A percentile compares a stretch with the other conserved stretches of the same genome.
These are phyloP conservation scores for Reticulitermes speratus DNA, from an alignment of 1,140 invertebrate species.

Conservation along the genomic window DNA sequence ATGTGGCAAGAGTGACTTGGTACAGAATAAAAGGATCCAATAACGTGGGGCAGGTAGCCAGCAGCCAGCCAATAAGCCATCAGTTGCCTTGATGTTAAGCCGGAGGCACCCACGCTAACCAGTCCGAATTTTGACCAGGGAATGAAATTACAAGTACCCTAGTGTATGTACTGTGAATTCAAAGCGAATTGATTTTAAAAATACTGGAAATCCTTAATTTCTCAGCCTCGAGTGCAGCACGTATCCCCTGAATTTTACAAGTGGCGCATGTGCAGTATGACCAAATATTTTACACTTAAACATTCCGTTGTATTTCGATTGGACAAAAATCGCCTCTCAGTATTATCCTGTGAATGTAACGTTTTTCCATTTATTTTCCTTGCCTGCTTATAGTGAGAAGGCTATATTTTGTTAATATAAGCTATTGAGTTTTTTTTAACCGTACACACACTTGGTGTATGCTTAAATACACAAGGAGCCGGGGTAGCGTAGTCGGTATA, in stretches of 20 bases:
- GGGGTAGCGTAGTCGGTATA: too few relatives aligned
- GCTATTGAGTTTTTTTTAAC: too few relatives aligned
- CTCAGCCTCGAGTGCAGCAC: not conserved
- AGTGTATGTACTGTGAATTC: constrained; percentile 2
- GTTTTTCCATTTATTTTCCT: not conserved
- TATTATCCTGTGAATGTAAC: not conserved
- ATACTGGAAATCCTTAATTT: constrained; percentile 4
- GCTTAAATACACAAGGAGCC: too few relatives aligned
- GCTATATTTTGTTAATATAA: too few relatives aligned
- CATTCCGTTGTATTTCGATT: not conserved
- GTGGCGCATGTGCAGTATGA: not conserved
- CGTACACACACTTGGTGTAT: too few relatives aligned
- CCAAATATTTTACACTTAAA: not conserved
- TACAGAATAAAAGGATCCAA: not conserved
- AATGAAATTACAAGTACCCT: constrained; percentile 13
- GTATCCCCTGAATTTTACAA: not conserved
- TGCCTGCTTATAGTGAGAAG: not conserved
- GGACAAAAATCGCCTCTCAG: not conserved
- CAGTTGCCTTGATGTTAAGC: not conserved
- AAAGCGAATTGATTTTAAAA: constrained; percentile 7
- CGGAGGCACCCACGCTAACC: not conserved
- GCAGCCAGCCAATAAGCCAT: not conserved
- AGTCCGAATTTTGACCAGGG: constrained; percentile 10
- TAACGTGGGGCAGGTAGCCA: not conserved
- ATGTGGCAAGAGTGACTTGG: not conserved